phyloP scores from a whole-genome alignment of 92 coral and sea anemone genomes.

The Blastomussa wellsi region DNA sequence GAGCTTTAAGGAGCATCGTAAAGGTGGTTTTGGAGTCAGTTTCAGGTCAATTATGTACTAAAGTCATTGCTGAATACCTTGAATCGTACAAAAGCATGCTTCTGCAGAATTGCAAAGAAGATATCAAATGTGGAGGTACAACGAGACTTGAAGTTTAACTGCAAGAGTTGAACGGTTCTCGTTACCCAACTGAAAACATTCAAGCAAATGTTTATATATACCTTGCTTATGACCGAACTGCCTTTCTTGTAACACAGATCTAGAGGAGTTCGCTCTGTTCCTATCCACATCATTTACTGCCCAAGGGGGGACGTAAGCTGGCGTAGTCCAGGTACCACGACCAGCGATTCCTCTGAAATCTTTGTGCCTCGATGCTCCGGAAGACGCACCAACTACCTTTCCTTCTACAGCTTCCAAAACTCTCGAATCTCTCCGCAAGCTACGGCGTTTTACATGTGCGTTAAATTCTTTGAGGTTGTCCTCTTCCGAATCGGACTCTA shows the following conservation, averaged over 20 bases:
- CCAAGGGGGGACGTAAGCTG: conserved; percentile 56
- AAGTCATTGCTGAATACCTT: too few species aligned
- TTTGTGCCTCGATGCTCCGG: background rate
- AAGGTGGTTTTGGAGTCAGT: too few species aligned
- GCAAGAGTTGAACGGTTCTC: background rate
- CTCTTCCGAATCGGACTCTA: conserved; percentile 62
- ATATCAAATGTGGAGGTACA: too few species aligned
- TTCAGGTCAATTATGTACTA: too few species aligned
- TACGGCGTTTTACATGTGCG: background rate
- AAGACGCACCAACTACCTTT: background rate
- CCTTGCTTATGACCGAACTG: conserved; percentile 18
- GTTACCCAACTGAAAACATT: background rate
- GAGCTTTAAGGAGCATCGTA: too few species aligned
- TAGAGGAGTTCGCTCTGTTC: background rate
- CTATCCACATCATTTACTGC: background rate
- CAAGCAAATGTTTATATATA: background rate
- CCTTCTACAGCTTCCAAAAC: background rate
- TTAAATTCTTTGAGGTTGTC: conserved; percentile 29
- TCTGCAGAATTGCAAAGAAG: too few species aligned
- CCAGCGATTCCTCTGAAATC: conserved; percentile 36
- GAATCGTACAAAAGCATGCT: too few species aligned
- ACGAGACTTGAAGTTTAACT: too few species aligned
- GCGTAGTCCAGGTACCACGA: conserved; percentile 68
- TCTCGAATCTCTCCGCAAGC: background rate
- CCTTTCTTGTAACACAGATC: background rate